A percentile compares a stretch with the other conserved stretches of the same genome.
These are phyloP conservation scores for Porphyrio hochstetteri DNA, from an alignment of 2,113 vertebrate genomes.

Conservation along the genomic window DNA sequence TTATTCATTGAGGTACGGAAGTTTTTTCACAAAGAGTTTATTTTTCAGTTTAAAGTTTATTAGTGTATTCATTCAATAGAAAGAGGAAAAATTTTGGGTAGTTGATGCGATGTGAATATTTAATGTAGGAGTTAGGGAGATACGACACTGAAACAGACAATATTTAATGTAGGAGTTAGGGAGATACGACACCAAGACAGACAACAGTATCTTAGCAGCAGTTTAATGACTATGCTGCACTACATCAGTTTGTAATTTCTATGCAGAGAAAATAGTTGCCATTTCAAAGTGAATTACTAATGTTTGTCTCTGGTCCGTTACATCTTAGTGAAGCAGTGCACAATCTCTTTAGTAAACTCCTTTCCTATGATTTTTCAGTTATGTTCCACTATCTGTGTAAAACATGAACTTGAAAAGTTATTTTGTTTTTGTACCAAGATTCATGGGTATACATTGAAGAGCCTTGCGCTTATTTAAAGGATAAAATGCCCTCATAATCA, in stretches of 20 bases:
- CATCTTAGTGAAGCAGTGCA: background rate
- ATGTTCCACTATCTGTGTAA: background rate
- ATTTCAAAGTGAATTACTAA: background rate
- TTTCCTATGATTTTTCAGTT: slow-evolving; percentile 6
- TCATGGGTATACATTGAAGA: slow-evolving; percentile 37
- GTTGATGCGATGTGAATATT: background rate
- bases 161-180: background rate
- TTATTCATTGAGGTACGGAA: background rate
- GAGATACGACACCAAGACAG: too few species aligned
- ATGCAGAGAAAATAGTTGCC: background rate
- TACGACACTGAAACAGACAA: background rate
- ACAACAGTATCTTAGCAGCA: background rate
- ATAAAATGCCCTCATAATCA: slow-evolving; percentile 60
- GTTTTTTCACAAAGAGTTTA: slow-evolving; percentile 12
- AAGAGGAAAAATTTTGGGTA: background rate
- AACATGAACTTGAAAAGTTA: slow-evolving; percentile 23
- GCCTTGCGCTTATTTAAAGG: slow-evolving; percentile 56
- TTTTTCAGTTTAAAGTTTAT: slow-evolving; percentile 39
- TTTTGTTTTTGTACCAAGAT: slow-evolving; percentile 38
- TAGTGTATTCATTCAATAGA: background rate
- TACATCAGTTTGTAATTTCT: background rate
- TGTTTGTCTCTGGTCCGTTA: background rate
- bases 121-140: too few species aligned
- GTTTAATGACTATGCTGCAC: background rate
- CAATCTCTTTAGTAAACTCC: background rate